Base-by-base conservation (phyloP, 2,113 vertebrate species). In the Lepus europaeus region DNA sequence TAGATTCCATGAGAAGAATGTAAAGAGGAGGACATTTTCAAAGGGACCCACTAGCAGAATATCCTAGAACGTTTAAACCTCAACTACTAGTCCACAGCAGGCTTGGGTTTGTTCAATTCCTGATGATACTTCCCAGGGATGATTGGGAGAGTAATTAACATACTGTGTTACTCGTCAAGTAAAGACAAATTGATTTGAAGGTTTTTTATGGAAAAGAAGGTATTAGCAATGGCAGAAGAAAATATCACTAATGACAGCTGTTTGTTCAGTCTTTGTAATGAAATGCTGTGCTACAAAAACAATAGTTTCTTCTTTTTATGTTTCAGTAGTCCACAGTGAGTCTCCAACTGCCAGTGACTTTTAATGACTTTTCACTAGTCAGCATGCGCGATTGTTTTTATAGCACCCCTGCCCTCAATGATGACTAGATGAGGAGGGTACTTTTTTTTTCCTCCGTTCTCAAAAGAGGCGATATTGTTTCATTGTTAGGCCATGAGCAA, bases 341-440 rank as follows among this genome's bases (percentile, higher is more conserved):
- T 94, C 25, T 85, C 29, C 51, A 82, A 95, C 23, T 93, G 53
- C 56, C 59, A 66, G 9, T 86, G 97, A 86, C 36, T 88, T 88
- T 88, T 85, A 90, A 85, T 92, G 61, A 85, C 25, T 85, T 89
- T 95, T 76, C 63, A 90, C 36, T 49, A 22, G 33, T 20, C 74
- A 90, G 51, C 90, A 23, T 77, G 16, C 29, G 25, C 81, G 11
- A 39, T 45, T 78, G 49, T 68, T 96, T 92, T 77, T 70, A 79
- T 82, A 79, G 22, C 25, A 78, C 20, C 17, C 0, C 20, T 76
- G 61, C 13, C 53, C 90, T 29, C 56, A 51, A 16, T 61, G 56
- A 90, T 86, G 16, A 22, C 51, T 82, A 13, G 6, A 64, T 73
- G 36, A 56, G 16, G 7, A 90, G 10, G 68, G 9, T 29, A 51